Base-by-base conservation (phyloP, 2,113 vertebrate species). In the Tonatia bakeri region DNA sequence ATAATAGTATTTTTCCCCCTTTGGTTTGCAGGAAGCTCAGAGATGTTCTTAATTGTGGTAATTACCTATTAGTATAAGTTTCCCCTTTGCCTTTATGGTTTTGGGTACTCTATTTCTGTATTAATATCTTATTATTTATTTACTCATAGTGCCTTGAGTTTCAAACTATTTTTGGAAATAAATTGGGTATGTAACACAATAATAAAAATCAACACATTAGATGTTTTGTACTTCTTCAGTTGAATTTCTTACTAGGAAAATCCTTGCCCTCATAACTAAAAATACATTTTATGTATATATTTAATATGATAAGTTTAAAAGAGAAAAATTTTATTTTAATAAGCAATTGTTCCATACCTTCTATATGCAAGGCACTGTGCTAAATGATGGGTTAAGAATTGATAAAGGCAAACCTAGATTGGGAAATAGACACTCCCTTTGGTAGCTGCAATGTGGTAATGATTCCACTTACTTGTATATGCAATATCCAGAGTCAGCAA, bases 201-300 rank as follows among this genome's bases (percentile, higher is more conserved):
- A 94, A 94, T 28, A 77, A 83, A 93, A 93, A 61, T 54, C 31
- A 94, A 61, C 69, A 79, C 24, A 26, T 64, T 64, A 36, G n/a
- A 43, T 45, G 3, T 52, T 54, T 12, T 87, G 0, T 26, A 64
- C 31, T 79, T 87, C 54, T 95, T 90, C 36, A 54, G 45, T 81
- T 94, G 31, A 88, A 43, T 84, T 95, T 94, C 15, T 54, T 76
- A 31, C 16, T 69, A 94, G 61, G 22, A 95, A 79, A 69, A 81
- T 47, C 16, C n/a, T 84, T 64, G 28, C 19, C 69, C 73, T 86
- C 17, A 61, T 52, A 86, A 85, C 10, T 85, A 38, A 94, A 94
- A 75, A 50, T 52, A 22, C 52, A 83, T 92, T 69, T 54, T 59
- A 1, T 50, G 1, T 61, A 61, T 79, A 69, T 19, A 83, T 76